These are phyloP conservation scores for Drosophila nr. perissopoda DNA, from an alignment of 2,888 invertebrate species.

Conservation along the genomic window DNA sequence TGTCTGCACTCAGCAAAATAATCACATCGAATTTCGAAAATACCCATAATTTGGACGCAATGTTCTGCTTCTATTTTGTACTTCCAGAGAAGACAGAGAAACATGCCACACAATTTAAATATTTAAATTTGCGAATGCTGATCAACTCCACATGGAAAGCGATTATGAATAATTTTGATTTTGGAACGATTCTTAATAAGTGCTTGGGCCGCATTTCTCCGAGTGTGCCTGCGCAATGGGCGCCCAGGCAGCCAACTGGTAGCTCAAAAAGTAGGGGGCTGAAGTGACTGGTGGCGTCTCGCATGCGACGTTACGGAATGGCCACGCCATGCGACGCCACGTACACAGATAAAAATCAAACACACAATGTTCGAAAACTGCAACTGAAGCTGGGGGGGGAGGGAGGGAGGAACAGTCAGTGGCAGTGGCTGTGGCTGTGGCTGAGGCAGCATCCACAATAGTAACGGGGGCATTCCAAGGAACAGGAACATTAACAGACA, in stretches of 20 bases:
- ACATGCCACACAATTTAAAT: neutral
- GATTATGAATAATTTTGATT: neutral
- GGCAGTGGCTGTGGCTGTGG: neutral
- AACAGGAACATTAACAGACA: slow-evolving; percentile 14
- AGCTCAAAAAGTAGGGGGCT: slow-evolving; percentile 2
- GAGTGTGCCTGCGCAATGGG: slow-evolving; percentile 3
- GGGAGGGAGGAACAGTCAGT: too few species aligned
- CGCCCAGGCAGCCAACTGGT: slow-evolving; percentile 7
- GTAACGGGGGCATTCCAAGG: slow-evolving; percentile 9
- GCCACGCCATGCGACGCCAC: slow-evolving; percentile 64
- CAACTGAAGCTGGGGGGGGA: slow-evolving; percentile 20
- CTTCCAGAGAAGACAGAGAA: neutral
- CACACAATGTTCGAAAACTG: slow-evolving; percentile 57
- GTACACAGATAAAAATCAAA: slow-evolving; percentile 73
- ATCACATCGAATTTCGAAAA: neutral
- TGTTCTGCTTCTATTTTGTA: neutral
- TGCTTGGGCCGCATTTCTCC: neutral
- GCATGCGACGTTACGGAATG: slow-evolving; percentile 47
- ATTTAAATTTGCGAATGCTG: neutral
- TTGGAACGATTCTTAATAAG: neutral
- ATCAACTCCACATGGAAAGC: neutral
- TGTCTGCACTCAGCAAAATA: slow-evolving; percentile 5
- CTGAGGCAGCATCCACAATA: slow-evolving; percentile 20
- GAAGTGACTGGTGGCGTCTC: slow-evolving; percentile 18
- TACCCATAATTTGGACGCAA: neutral